Evolutionary conservation across 2,797 vertebrate genomes (phyloP).

Genomic region (Gephyroberyx darwinii): DNA sequence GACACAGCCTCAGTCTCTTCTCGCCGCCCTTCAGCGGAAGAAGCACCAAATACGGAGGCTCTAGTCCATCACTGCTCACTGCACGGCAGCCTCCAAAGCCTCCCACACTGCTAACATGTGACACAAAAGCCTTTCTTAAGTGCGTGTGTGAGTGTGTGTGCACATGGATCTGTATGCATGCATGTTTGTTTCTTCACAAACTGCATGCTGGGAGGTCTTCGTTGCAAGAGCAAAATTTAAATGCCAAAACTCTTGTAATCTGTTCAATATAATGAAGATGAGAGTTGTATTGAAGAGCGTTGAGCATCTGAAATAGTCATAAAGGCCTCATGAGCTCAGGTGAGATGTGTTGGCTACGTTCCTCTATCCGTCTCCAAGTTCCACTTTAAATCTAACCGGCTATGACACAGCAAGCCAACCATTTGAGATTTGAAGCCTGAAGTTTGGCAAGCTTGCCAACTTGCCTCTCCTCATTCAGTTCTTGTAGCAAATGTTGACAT

Average conservation of each 20-base stretch:
- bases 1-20: constrained; percentile 60
- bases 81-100: constrained; percentile 56
- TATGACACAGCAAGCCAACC: constrained; percentile 29
- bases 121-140: constrained; percentile 24
- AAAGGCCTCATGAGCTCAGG: constrained; percentile 1
- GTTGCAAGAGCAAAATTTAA: too few species aligned
- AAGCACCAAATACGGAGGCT: constrained; percentile 63
- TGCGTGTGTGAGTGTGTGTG: constrained; percentile 8
- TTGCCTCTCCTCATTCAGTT: constrained; percentile 52
- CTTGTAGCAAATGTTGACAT: constrained; percentile 60
- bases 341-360: constrained; percentile 13
- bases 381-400: constrained; percentile 35
- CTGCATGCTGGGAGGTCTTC: too few species aligned
- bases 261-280: not conserved
- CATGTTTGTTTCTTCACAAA: not conserved
- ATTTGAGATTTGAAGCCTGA: constrained; percentile 44
- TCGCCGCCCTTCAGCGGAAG: constrained; percentile 51
- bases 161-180: constrained; percentile 5
- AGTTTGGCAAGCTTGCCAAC: constrained; percentile 38
- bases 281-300: not conserved
- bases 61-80: constrained; percentile 52
- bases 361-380: not conserved
- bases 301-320: not conserved
- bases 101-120: constrained; percentile 59
- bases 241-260: not conserved